Base-by-base conservation (phyloP, 2,888 invertebrate genomes). In the Thereva unica region DNA sequence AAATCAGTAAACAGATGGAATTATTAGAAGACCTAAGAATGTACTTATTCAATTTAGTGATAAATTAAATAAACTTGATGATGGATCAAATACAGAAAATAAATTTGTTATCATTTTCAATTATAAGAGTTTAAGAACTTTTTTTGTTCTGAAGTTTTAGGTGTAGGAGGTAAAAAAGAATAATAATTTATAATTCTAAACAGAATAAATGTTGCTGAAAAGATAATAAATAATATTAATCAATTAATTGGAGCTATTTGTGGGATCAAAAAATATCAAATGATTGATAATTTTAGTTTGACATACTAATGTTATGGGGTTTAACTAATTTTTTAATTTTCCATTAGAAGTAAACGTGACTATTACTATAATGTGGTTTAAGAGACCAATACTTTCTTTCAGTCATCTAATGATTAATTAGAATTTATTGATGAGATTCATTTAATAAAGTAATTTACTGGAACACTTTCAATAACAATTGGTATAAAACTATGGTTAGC, bases 401-500 rank as follows among this genome's bases (percentile, higher is more conserved):
- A 86, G 86, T 83, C 85, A 87, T 84, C 84, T 85, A 85, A 85
- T 86, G 84, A 82, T 67, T 76, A 79, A 10, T 53, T 38, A 78
- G 86, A 86, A 85, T 80, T 82, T 80, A 82, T 78, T 69, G 74
- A 75, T 72, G 73, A 71, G 79, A 86, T 81, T 85, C 85, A 86
- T 77, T 84, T 84, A 80, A 85, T 83, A 76, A 86, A 86, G 72
- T 77, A 81, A 75, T 82, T 83, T 73, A 82, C 78, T 69, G 81
- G 79, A 63, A 85, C 82, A 75, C 83, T 83, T 85, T 88, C 87
- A 74, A 87, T 78, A 68, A 85, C 83, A 84, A 90, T 89, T 41
- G 89, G 90, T 82, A 91, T 91, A 85, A 91, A 91, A 68, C 89
- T 89, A 78, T 91, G 90, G 78, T 91, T 90, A 64, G 87, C 85